Base-by-base conservation (phyloP, 2,888 invertebrate genomes). In the Drosophila vallismaia region DNA sequence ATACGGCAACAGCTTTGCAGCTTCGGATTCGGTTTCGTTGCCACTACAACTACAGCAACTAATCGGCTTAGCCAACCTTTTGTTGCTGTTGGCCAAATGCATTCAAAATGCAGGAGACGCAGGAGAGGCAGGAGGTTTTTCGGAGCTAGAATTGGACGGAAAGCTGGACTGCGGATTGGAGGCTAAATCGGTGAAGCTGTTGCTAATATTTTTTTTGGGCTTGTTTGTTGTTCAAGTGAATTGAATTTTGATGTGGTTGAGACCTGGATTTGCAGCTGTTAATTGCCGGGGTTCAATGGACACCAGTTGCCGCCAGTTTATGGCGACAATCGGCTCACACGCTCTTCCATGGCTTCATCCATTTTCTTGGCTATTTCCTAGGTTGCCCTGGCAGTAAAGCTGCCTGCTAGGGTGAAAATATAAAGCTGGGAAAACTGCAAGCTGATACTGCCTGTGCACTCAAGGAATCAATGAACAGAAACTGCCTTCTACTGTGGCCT, bases 1-100 rank as follows among this genome's bases (percentile, higher is more conserved):
- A 19, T 46, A 33, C 55, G 46, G 50, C 49, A 44, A 42, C 49
- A 59, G 55, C 31, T 36, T 31, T 54, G 38, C 19, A 14, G 48
- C 36, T 42, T 0, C 10, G 52, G 66, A 14, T 26, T 63, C 64
- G n/a, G 69, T 57, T 58, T 42, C 46, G 49, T 51, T 68, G 67
- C 40, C 44, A 58, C 42, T 50, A 28, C 58, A 58, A 54, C 36
- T 48, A 28, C 55, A 60, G 51, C 70, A 67, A 58, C 70, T 82
- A 86, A 86, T 74, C 82, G 78, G 83, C 77, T 86, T 86, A 86
- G 66, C 49, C 70, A 73, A 78, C 75, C 75, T 76, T 71, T 71
- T 73, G 71, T 44, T 63, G 45, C 68, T 36, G 45, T 45, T 49
- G 57, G 71, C 67, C 53, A 76, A 80, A 71, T 85, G 69, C 74